Base-by-base conservation (phyloP, 2,888 invertebrate species). In the Deladenus siricidicola region DNA sequence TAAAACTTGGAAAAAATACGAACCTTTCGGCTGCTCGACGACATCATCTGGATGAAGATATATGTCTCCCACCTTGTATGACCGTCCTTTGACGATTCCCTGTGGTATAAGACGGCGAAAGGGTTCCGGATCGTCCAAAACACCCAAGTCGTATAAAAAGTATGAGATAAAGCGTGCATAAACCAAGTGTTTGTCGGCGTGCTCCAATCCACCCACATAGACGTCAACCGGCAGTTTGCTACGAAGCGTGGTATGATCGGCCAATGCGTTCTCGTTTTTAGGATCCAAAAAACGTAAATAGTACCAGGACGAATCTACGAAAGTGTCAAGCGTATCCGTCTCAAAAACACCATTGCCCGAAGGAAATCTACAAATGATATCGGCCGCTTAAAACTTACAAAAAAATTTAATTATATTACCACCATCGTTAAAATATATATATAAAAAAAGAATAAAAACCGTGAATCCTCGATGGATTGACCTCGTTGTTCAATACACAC, bases 311-410 rank as follows among this genome's bases (percentile, higher is more conserved):
- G 96, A 96, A 80, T 99, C 98, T 24, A 99, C 90, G 84, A 99
- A 98, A n/a, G 98, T 99, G 79, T 99, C 98, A 89, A 98, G 89
- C 0, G 98, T 99, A 80, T 99, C 98, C 0, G 89, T 88, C 84
- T 98, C 98, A 66, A 90, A 83, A 64, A 80, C 82, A 0, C 91
- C 91, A 58, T 82, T 75, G 1, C 82, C 81, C 4, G 81, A 81
- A 17, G 51, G 50, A 1, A 63, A 45, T 14, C 63, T 70, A 28
- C 43, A 56, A 58, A 42, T 23, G 24, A n/a, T n/a, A 34, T 34
- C 14, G 39, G 39, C 6, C 14, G 39, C 39, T 17, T 23, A 30
- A 17, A 21, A 26, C 39, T 23, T 23, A 59, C n/a, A 48, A 1
- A 1, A 14, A 28, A 23, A 39, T 19, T 19, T 49, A n/a, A 45